A percentile compares a stretch with the other conserved stretches of the same genome.
Evolutionary conservation across 1,140 invertebrate genomes (phyloP).

Genomic region (Meloidogyne floridensis): DNA sequence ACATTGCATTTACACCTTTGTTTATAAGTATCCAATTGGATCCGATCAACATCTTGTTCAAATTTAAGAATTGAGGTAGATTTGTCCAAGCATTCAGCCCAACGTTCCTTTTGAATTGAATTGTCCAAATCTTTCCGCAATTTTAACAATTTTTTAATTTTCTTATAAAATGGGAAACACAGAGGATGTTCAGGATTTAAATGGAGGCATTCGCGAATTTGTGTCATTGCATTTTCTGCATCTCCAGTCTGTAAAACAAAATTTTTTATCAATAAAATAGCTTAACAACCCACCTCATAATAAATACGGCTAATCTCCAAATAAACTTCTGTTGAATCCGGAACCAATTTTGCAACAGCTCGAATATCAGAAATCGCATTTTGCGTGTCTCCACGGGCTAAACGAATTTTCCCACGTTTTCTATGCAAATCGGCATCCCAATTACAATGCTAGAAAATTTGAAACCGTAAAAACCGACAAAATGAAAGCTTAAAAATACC

Average conservation of each 20-base stretch:
- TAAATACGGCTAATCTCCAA: conserved; percentile 80
- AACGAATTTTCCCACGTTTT: conserved; percentile 81
- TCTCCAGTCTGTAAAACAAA: conserved; percentile 68
- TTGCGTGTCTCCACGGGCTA: conserved; percentile 78
- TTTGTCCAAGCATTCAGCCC: conserved; percentile 76
- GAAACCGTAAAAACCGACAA: background rate
- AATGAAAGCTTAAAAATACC: conserved; percentile 49
- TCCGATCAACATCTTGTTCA: conserved; percentile 76
- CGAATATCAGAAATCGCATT: conserved; percentile 87
- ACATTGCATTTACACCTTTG: conserved; percentile 67
- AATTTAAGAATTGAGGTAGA: conserved; percentile 74
- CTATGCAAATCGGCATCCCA: conserved; percentile 84
- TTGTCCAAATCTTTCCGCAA: conserved; percentile 77
- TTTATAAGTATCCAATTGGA: conserved; percentile 76
- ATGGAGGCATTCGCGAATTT: conserved; percentile 94
- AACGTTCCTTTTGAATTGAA: conserved; percentile 74
- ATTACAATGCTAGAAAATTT: conserved; percentile 73
- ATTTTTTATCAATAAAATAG: conserved; percentile 75
- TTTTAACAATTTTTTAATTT: conserved; percentile 92
- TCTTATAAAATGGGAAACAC: conserved; percentile 95
- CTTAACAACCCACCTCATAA: conserved; percentile 88
- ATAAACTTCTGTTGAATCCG: conserved; percentile 87
- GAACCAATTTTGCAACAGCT: conserved; percentile 82
- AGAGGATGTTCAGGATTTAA: conserved; percentile 94
- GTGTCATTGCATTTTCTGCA: conserved; percentile 67